These are phyloP conservation scores for Cotesia vestalis DNA, from an alignment of 1,140 invertebrate genomes.

Conservation along the genomic window DNA sequence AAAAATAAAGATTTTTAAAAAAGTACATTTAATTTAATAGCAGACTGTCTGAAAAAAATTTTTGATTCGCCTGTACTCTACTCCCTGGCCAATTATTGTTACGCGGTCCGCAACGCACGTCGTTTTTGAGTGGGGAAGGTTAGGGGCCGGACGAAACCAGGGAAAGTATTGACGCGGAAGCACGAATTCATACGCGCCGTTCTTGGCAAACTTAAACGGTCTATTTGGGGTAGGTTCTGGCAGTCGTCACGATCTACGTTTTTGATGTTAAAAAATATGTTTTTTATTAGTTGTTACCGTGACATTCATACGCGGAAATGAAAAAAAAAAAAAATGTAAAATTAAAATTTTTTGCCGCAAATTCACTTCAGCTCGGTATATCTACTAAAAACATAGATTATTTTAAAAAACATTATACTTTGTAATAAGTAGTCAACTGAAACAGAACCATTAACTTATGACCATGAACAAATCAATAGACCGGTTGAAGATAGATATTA, in stretches of 20 bases:
- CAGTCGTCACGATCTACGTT: background rate
- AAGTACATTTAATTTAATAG: too few species aligned
- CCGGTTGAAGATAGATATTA: too few species aligned
- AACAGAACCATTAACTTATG: too few species aligned
- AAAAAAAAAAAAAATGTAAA: background rate
- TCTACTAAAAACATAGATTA: too few species aligned
- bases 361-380: too few species aligned
- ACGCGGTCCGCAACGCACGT: slow-evolving; percentile 47
- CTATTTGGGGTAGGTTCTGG: slow-evolving; percentile 62
- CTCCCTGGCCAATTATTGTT: slow-evolving; percentile 52
- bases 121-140: slow-evolving; percentile 59
- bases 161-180: slow-evolving; percentile 53
- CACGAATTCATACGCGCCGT: slow-evolving; percentile 41
- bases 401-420: too few species aligned
- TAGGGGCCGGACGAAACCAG: slow-evolving; percentile 54
- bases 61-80: slow-evolving; percentile 46
- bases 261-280: slow-evolving; percentile 4
- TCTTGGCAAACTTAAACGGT: slow-evolving; percentile 50
- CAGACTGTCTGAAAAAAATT: slow-evolving; percentile 29
- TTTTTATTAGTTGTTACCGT: background rate
- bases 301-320: too few species aligned
- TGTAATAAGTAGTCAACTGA: too few species aligned
- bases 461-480: too few species aligned
- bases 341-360: background rate
- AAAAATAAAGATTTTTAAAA: too few species aligned